Conservation (phyloP, 2,888 invertebrate genomes). For the Parapristionchus giblindavisi region DNA sequence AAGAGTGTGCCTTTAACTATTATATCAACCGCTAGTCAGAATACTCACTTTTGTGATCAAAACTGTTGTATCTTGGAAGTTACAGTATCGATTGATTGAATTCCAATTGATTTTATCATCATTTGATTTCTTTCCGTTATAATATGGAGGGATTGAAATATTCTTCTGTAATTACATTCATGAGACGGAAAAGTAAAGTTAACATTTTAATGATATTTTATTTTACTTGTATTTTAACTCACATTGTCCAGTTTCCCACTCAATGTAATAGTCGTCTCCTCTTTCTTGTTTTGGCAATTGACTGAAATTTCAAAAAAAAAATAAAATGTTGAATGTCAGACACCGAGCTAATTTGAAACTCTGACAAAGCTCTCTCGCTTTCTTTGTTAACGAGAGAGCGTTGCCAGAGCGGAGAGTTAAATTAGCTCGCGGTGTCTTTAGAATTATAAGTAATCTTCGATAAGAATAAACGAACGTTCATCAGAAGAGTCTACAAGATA, state of each 20-base stretch:
- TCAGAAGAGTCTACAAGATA: not conserved
- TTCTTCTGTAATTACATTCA: too few species aligned
- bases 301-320: not conserved
- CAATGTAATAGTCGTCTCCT: not conserved
- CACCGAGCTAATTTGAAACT: too few species aligned
- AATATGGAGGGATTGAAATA: conserved; percentile 8
- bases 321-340: too few species aligned
- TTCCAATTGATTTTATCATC: not conserved
- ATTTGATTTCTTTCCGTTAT: not conserved
- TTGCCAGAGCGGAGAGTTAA: too few species aligned
- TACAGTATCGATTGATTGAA: not conserved
- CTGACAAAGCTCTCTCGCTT: too few species aligned
- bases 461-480: not conserved
- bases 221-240: not conserved
- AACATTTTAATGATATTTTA: not conserved
- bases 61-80: conserved; percentile 22
- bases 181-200: too few species aligned
- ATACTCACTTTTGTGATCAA: not conserved
- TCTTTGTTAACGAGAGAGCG: too few species aligned
- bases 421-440: too few species aligned
- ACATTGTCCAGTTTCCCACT: not conserved
- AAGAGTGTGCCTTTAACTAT: too few species aligned
- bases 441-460: too few species aligned
- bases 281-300: conserved; percentile 19
- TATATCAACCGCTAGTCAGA: too few species aligned